phyloP scores from a whole-genome alignment of 2,888 invertebrate species.

The Oxystoma pomonae region DNA sequence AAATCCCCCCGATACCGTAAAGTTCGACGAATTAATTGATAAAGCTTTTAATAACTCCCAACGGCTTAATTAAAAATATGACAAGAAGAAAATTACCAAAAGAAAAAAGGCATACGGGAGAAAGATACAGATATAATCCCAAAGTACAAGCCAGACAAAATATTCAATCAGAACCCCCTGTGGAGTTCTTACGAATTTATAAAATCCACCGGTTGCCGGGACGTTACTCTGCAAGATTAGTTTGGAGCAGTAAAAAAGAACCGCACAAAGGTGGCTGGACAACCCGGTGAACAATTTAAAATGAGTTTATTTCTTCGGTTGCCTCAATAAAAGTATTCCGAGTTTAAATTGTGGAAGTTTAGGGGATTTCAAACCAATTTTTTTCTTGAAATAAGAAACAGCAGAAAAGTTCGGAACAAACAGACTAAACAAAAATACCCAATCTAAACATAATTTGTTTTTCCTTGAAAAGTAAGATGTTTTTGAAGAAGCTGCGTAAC shows the following conservation, averaged over 20 bases:
- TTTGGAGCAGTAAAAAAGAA: constrained; percentile 14
- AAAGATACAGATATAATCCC: background rate
- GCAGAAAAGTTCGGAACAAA: no score
- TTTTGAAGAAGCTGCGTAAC: no score
- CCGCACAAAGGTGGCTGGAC: background rate
- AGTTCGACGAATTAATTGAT: background rate
- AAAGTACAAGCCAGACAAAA: background rate
- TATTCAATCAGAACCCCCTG: constrained; percentile 2
- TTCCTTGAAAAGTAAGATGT: no score
- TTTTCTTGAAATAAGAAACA: no score
- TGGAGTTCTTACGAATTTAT: constrained; percentile 1
- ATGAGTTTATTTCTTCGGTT: background rate
- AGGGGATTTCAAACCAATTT: no score
- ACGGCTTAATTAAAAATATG: constrained; percentile 4
- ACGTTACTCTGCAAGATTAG: constrained; percentile 22
- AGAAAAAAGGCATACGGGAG: background rate
- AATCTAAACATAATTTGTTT: no score
- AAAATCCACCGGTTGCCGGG: background rate
- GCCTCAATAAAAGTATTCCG: no score
- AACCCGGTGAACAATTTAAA: background rate
- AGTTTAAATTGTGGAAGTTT: no score
- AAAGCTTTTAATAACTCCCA: background rate
- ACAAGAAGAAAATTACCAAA: background rate
- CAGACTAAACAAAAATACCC: no score
- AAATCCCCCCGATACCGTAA: background rate